Evolutionary conservation across 1,140 invertebrate species (phyloP).

Genomic region (Coelopa frigida): DNA sequence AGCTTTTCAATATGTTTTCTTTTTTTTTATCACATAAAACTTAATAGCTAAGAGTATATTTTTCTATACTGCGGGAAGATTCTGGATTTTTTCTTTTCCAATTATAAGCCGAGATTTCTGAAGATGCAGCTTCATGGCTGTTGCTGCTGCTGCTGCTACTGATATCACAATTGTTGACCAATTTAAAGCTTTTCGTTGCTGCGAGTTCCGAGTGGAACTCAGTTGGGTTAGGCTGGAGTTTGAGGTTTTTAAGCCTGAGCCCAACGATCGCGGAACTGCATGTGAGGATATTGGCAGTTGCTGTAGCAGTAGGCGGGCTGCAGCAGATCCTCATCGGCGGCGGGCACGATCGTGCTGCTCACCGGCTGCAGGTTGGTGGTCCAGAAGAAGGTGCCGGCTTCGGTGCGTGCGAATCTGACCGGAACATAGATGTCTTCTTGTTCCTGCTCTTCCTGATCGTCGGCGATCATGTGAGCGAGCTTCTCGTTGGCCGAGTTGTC

Average conservation of each 20-base stretch:
- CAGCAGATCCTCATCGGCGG: slow-evolving; percentile 39
- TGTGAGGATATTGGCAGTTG: slow-evolving; percentile 40
- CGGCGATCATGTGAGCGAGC: slow-evolving; percentile 52
- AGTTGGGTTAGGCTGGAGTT: neutral
- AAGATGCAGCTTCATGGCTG: too few species aligned
- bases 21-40: slow-evolving; percentile 3
- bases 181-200: slow-evolving; percentile 25
- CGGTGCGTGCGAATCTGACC: slow-evolving; percentile 50
- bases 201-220: slow-evolving; percentile 7
- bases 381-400: slow-evolving; percentile 53
- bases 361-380: slow-evolving; percentile 46
- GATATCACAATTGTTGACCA: slow-evolving; percentile 31
- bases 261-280: slow-evolving; percentile 50
- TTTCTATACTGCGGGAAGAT: too few species aligned
- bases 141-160: slow-evolving; percentile 21
- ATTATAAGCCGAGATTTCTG: too few species aligned
- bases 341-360: slow-evolving; percentile 24
- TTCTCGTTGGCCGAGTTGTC: slow-evolving; percentile 59
- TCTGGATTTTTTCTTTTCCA: too few species aligned
- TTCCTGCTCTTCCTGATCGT: slow-evolving; percentile 29
- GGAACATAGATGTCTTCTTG: slow-evolving; percentile 44
- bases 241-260: slow-evolving; percentile 47
- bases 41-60: slow-evolving; percentile 7
- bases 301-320: slow-evolving; percentile 44
- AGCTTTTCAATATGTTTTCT: too few species aligned